Conservation (phyloP, 1,140 invertebrate genomes). For the Oryzaephilus surinamensis region DNA sequence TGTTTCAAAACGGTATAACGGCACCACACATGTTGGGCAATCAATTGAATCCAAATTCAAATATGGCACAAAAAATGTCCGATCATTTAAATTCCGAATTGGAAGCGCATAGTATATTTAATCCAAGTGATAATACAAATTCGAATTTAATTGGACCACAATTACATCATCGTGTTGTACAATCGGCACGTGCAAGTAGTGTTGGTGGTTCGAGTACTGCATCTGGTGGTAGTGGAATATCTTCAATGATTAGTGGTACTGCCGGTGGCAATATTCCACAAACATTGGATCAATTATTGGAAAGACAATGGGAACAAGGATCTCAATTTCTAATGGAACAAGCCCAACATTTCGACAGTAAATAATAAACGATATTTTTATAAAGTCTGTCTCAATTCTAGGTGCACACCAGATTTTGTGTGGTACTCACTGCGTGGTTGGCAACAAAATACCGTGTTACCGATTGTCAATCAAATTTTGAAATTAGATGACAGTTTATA, state of each 20-base stretch:
- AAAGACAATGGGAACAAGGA: conserved; percentile 94
- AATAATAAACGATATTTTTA: no score
- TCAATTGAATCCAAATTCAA: conserved; percentile 73
- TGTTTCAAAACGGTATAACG: conserved; percentile 51
- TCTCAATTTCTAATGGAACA: conserved; percentile 97
- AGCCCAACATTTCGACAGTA: conserved; percentile 91
- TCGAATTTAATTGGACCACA: conserved; percentile 57
- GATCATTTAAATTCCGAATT: conserved; percentile 75
- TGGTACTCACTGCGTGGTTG: no score
- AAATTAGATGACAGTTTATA: no score
- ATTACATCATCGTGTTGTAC: conserved; percentile 49
- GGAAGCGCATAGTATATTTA: conserved; percentile 69
- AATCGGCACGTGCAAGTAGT: conserved; percentile 37
- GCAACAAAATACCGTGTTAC: no score
- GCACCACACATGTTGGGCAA: conserved; percentile 82
- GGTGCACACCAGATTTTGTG: no score
- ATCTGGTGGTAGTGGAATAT: conserved; percentile 36
- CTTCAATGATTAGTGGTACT: conserved; percentile 39
- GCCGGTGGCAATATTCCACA: conserved; percentile 51
- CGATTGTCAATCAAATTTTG: no score
- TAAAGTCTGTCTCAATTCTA: no score
- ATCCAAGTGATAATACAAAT: conserved; percentile 41
- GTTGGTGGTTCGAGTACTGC: conserved; percentile 30
- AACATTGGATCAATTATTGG: conserved; percentile 83
- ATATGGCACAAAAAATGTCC: conserved; percentile 75